Conservation (phyloP, 2,113 vertebrate species). For the Alectura lathami region DNA sequence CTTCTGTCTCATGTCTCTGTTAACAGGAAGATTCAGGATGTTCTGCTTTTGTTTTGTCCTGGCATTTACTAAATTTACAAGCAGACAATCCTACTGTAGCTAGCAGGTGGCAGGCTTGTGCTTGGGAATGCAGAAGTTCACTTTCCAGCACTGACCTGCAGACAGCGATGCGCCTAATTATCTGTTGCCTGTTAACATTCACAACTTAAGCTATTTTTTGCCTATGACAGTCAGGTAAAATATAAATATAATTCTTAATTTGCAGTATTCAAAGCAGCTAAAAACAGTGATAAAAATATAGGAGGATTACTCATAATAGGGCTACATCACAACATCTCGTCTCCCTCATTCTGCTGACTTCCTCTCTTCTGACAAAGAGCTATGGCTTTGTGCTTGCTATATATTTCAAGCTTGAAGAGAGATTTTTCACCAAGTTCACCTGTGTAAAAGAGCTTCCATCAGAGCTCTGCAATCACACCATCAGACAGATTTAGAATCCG, state of each 20-base stretch:
- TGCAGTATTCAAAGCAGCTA: neutral
- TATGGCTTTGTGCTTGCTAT: neutral
- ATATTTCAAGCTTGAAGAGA: neutral
- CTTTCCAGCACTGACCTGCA: neutral
- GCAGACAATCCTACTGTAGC: neutral
- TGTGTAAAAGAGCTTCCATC: slow-evolving; percentile 28
- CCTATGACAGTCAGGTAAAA: neutral
- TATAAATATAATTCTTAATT: neutral
- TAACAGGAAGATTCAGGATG: neutral
- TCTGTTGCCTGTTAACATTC: neutral
- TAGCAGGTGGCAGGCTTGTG: neutral
- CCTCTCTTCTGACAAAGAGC: neutral
- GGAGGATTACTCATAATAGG: neutral
- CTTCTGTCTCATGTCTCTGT: neutral
- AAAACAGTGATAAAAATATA: neutral
- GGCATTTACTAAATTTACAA: neutral
- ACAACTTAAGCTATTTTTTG: neutral
- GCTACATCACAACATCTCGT: neutral
- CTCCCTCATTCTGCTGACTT: neutral
- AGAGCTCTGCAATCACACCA: slow-evolving; percentile 38
- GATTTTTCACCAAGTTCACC: slow-evolving; percentile 26
- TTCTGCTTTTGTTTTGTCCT: neutral
- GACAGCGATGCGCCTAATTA: neutral
- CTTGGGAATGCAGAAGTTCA: neutral
- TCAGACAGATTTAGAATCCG: slow-evolving; percentile 29